phyloP scores from a whole-genome alignment of 2,113 vertebrate species.

The Neogale vison region DNA sequence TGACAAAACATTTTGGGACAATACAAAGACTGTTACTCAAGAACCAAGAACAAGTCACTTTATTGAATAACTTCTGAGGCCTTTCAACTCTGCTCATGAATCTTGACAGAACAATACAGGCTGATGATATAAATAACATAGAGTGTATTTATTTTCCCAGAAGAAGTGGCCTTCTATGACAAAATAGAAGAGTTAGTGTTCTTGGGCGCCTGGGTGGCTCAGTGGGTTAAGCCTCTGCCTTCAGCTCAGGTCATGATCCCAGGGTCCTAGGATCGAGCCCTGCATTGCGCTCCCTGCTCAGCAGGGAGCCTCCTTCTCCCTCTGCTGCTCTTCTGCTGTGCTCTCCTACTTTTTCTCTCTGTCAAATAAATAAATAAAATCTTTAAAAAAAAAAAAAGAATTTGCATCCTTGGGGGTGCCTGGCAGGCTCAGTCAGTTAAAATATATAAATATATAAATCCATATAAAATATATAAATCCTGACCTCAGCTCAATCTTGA shows the following conservation, averaged over 20 bases:
- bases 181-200: not conserved
- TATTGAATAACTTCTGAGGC: slow-evolving; percentile 48
- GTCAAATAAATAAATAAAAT: no score
- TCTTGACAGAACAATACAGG: not conserved
- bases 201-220: not conserved
- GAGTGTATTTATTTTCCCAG: not conserved
- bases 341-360: no score
- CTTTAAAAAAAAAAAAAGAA: no score
- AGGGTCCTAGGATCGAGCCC: not conserved
- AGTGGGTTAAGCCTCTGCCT: not conserved
- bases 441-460: no score
- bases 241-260: not conserved
- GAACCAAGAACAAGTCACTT: not conserved
- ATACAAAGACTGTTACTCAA: slow-evolving; percentile 14
- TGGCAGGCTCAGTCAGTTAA: not conserved
- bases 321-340: no score
- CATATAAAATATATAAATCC: no score
- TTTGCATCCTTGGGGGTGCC: not conserved
- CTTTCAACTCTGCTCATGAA: not conserved
- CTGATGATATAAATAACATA: slow-evolving; percentile 4
- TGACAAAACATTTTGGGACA: not conserved
- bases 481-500: not conserved
- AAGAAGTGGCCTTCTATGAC: not conserved
- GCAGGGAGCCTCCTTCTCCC: not conserved
- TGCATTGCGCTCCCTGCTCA: not conserved